Percentiles rank a stretch among this genome's conserved stretches.
These are phyloP conservation scores for Caenorhabditis latens DNA, from an alignment of 1,140 invertebrate genomes.

Conservation along the genomic window DNA sequence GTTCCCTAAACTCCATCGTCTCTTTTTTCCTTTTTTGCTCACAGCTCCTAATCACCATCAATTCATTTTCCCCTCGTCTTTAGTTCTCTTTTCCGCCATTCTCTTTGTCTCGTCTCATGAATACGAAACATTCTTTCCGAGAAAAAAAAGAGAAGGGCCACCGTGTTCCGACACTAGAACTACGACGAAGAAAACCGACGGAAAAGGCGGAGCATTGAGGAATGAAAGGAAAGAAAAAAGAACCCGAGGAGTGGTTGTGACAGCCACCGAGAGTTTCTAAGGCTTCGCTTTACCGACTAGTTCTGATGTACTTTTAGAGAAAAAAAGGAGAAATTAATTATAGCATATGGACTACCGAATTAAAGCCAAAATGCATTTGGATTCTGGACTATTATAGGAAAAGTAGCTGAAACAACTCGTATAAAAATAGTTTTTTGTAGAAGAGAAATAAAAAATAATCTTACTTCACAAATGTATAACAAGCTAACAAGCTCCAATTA, in stretches of 20 bases:
- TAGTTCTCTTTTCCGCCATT: background rate
- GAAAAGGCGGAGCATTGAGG: background rate
- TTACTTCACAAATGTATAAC: no score
- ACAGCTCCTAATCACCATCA: constrained; percentile 26
- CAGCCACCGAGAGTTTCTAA: no score
- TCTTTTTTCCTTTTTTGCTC: background rate
- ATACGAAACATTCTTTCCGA: constrained; percentile 29
- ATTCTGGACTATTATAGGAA: no score
- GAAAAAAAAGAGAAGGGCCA: background rate
- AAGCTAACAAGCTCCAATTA: no score
- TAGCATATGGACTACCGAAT: no score
- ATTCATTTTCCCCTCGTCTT: constrained; percentile 10
- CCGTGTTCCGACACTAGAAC: constrained; percentile 3
- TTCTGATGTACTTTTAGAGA: no score
- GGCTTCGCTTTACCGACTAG: no score
- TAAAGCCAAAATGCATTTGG: no score
- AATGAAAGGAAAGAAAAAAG: background rate
- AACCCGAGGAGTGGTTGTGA: background rate
- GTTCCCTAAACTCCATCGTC: background rate
- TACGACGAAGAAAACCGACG: background rate
- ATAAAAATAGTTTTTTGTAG: no score
- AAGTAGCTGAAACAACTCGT: no score
- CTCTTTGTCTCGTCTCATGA: constrained; percentile 20
- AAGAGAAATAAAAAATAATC: no score
- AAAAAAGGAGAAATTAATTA: no score